Evolutionary conservation across 2,888 invertebrate species (phyloP).

Genomic region (Tetanocera ferruginea): DNA sequence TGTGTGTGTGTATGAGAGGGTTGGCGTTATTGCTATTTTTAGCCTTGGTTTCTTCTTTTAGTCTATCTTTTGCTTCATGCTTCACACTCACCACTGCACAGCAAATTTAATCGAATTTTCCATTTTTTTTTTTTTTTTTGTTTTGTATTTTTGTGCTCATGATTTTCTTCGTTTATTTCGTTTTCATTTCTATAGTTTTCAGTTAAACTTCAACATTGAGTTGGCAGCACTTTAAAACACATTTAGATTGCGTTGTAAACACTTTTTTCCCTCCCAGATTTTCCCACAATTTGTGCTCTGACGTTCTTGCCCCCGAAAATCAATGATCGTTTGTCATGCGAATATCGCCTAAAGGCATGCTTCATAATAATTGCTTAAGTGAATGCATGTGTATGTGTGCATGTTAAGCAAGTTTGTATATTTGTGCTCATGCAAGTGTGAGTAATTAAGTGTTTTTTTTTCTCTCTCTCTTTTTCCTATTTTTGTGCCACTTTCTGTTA

Average conservation of each 20-base stretch:
- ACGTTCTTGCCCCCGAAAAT: too few species aligned
- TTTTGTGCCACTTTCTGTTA: background rate
- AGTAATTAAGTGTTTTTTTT: too few species aligned
- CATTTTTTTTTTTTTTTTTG: too few species aligned
- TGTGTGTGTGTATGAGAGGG: too few species aligned
- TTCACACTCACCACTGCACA: background rate
- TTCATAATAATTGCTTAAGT: background rate
- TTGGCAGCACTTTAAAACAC: slow-evolving; percentile 14
- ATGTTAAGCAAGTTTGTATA: background rate
- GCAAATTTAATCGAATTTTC: background rate
- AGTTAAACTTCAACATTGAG: slow-evolving; percentile 11
- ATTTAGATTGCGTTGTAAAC: slow-evolving; percentile 6
- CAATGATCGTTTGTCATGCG: too few species aligned
- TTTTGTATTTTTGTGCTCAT: too few species aligned
- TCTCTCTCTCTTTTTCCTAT: background rate
- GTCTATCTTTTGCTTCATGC: background rate
- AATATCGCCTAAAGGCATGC: too few species aligned
- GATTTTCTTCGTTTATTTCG: background rate
- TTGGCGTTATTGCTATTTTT: background rate
- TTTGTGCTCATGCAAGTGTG: too few species aligned
- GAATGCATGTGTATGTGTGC: background rate
- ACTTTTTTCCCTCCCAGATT: background rate
- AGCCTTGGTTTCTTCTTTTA: background rate
- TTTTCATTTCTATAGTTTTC: background rate
- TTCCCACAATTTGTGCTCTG: too few species aligned